Base-by-base conservation (phyloP, 37 sponge, comb jelly and placozoan species). In the Agelas oroides region DNA sequence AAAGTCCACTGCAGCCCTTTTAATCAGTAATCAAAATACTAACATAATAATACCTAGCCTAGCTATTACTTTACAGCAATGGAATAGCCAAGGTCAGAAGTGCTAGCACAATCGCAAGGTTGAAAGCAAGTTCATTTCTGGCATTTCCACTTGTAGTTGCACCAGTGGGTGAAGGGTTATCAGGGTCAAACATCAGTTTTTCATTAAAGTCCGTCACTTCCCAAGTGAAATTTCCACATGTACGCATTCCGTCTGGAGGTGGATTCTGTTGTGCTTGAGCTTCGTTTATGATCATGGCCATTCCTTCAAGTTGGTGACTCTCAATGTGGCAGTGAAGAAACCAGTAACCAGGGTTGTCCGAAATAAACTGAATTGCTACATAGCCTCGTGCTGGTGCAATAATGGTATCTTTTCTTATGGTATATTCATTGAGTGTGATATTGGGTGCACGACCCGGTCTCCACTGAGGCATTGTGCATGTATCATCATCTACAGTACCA, bases 271-370 rank as follows among this genome's bases (percentile, higher is more conserved):
- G 16, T 14, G 30, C 64, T 2, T 31, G 28, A 41, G 71, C 77
- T 56, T 89, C 90, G 62, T 78, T 60, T 30, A 89, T 70, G 53
- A 92, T 28, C 17, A 83, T 31, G 14, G 76, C 84, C 92, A 92
- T 92, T 1, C 92, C 92, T n/a, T 81, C 75, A 21, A 83, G n/a
- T 66, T 87, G 88, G 69, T 94, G 95, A 14, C 40, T 34, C 59
- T 90, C 91, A 27, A 94, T 75, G 78, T 94, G 95, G 34, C 95
- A 94, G 73, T 94, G 95, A 21, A 90, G 82, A 46, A 93, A 89
- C 94, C 94, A 93, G 40, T 55, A 62, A 11, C 94, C 94, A 17
- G 88, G 88, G 63, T 94, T 94, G 76, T 94, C 88, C 0, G 88
- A 34, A 2, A 41, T 67, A 63, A 90, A 84, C 23, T 79, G 53